These are phyloP conservation scores for Caenorhabditis sinica DNA, from an alignment of 2,888 invertebrate species.

Conservation along the genomic window DNA sequence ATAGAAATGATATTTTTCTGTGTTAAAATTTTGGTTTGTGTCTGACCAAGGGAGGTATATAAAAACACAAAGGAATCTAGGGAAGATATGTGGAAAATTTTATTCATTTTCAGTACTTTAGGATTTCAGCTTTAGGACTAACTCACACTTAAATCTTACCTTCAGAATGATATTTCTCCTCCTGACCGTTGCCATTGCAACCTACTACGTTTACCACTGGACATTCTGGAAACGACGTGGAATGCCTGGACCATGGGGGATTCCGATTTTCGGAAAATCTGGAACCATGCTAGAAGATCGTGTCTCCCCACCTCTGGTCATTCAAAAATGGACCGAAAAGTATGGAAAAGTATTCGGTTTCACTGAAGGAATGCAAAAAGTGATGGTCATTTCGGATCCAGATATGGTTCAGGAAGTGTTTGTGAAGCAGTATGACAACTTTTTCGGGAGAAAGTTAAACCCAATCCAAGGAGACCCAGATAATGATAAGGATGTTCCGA, in stretches of 20 bases:
- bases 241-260: constrained; percentile 67
- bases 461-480: constrained; percentile 73
- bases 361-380: constrained; percentile 72
- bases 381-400: constrained; percentile 84
- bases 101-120: neutral
- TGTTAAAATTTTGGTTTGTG: constrained; percentile 44
- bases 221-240: constrained; percentile 71
- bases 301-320: constrained; percentile 37
- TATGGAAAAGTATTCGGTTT: constrained; percentile 72
- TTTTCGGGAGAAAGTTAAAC: constrained; percentile 84
- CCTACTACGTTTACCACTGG: constrained; percentile 61
- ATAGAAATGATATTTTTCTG: constrained; percentile 16
- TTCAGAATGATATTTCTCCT: constrained; percentile 13
- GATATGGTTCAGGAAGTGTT: constrained; percentile 84
- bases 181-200: constrained; percentile 27
- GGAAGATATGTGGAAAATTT: neutral
- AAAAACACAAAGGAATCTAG: neutral
- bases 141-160: neutral
- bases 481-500: constrained; percentile 77
- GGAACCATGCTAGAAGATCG: constrained; percentile 27
- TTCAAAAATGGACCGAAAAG: constrained; percentile 76
- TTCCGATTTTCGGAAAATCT: constrained; percentile 67
- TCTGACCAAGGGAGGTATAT: constrained; percentile 14
- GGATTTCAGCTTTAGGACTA: neutral
- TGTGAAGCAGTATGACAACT: constrained; percentile 84